phyloP scores from a whole-genome alignment of 1,140 invertebrate species.

The Drosophila aff. region DNA sequence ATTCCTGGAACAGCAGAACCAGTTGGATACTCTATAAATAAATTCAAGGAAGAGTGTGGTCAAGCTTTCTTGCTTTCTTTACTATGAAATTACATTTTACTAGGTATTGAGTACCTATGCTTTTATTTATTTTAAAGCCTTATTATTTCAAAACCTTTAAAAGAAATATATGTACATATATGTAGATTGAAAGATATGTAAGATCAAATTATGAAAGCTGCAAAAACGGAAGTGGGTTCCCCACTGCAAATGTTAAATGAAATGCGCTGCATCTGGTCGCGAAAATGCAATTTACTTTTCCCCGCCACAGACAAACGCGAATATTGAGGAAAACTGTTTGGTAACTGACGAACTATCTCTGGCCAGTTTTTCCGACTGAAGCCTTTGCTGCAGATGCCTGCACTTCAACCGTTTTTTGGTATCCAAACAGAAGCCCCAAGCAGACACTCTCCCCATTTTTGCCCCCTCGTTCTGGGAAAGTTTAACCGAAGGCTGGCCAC shows the following conservation, averaged over 20 bases:
- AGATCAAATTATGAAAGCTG: background rate
- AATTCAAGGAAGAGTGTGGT: background rate
- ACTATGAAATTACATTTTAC: too few relatives aligned
- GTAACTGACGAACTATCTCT: conserved; percentile 24
- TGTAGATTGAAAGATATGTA: background rate
- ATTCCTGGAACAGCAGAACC: conserved; percentile 5
- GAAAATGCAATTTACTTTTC: conserved; percentile 77
- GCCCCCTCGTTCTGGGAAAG: conserved; percentile 24
- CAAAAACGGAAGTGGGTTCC: background rate
- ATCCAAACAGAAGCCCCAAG: conserved; percentile 33
- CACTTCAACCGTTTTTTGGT: conserved; percentile 29
- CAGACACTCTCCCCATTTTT: background rate
- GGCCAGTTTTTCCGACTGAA: conserved; percentile 16
- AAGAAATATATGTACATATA: background rate
- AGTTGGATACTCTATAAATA: background rate
- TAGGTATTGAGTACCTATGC: too few relatives aligned
- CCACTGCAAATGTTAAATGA: conserved; percentile 56
- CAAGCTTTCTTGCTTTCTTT: background rate
- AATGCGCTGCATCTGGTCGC: conserved; percentile 61
- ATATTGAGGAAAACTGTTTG: conserved; percentile 21
- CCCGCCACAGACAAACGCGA: conserved; percentile 27
- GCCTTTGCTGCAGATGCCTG: conserved; percentile 19
- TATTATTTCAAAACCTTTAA: background rate
- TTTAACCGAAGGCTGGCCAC: conserved; percentile 44
- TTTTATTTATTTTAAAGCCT: background rate